Evolutionary conservation across 2,888 invertebrate genomes (phyloP), one percentile per base, ranked within the genome.

Genomic region (Iselma pallidipennis): DNA sequence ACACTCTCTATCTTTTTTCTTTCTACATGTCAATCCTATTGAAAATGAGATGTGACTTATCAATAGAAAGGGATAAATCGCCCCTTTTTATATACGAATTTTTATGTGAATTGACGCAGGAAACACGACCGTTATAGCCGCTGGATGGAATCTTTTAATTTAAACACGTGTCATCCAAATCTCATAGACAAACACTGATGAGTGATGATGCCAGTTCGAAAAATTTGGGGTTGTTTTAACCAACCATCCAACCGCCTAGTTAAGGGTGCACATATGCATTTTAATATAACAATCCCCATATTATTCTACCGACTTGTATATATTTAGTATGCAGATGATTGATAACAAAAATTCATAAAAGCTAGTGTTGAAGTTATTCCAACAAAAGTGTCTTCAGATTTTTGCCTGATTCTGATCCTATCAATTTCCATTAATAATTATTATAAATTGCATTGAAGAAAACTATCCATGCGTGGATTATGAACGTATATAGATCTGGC

Each of bases 401-500:
- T n/a, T n/a, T n/a, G n/a, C n/a, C n/a, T n/a, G n/a, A n/a, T n/a
- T n/a, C n/a, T n/a, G n/a, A n/a, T n/a, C n/a, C n/a, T 37, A 37
- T 37, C 16, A 37, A 37, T 16, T 37, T 56, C 56, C 59, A 63
- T 63, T 55, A 33, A 48, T 49, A 61, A 16, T 50, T 16, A 19
- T 26, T 19, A 55, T 37, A 28, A 55, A 55, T 49, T 49, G 9
- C 19, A 16, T 37, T 21, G 55, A 56, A 56, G 50, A 52, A 57
- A 57, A 49, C 19, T 29, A 52, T 57, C 49, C 49, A 53, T 48
- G 58, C 55, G 68, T 66, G 69, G 69, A 73, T 75, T 72, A 75
- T 74, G 71, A 68, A 66, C 53, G 58, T 37, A 14, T 28, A 69
- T 71, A 78, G 76, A 78, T 79, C 76, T 79, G 79, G 72, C 66